Evolutionary conservation across 2,888 invertebrate species (phyloP).

Genomic region (Brachypterus glaber): DNA sequence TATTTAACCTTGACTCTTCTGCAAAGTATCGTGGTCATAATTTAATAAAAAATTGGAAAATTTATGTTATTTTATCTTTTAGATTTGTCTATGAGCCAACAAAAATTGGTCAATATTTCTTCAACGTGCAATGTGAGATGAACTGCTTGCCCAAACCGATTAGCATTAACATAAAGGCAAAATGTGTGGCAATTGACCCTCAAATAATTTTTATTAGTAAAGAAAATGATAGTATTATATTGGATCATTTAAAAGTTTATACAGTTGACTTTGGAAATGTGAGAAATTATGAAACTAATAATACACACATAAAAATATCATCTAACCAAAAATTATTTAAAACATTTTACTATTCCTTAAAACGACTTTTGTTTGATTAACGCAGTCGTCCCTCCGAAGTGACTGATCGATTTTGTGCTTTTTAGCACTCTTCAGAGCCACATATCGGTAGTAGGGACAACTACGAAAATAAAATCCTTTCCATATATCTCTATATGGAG

Average conservation of each 20-base stretch:
- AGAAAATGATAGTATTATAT: constrained; percentile 23
- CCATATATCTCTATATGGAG: too few species aligned
- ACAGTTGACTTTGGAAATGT: constrained; percentile 39
- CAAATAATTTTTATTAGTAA: constrained; percentile 40
- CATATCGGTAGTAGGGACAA: too few species aligned
- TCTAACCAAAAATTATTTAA: too few species aligned
- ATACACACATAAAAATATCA: too few species aligned
- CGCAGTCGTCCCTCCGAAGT: too few species aligned
- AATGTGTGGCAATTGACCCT: constrained; percentile 46
- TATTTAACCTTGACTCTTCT: too few species aligned
- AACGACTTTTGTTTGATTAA: too few species aligned
- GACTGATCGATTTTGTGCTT: too few species aligned
- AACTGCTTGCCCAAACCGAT: constrained; percentile 46
- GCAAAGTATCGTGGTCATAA: constrained; percentile 5
- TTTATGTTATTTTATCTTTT: constrained; percentile 8
- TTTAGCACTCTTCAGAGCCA: too few species aligned
- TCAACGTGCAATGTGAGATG: constrained; percentile 48
- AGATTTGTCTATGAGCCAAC: constrained; percentile 49
- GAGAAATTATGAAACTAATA: too few species aligned
- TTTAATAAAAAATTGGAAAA: not conserved
- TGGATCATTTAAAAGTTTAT: constrained; percentile 31
- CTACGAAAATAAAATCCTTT: too few species aligned
- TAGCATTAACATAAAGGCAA: constrained; percentile 44
- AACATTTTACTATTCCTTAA: too few species aligned
- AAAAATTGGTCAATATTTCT: constrained; percentile 46